These are phyloP conservation scores for Rhodophaea formosa DNA, from an alignment of 2,888 invertebrate species.

Conservation along the genomic window DNA sequence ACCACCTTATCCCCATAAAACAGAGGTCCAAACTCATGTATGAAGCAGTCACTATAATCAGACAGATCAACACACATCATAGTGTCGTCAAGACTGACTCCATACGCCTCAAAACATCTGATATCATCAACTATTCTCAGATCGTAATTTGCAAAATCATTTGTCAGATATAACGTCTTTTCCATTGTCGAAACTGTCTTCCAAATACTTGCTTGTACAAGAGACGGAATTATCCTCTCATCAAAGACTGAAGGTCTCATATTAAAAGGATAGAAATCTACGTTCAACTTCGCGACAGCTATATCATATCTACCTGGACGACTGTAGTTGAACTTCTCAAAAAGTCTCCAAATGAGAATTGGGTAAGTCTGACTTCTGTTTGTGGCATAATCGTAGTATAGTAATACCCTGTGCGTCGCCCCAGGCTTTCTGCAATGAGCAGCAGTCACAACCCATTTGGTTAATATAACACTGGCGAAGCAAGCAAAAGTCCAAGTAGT, in stretches of 20 bases:
- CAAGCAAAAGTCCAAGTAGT: conserved; percentile 57
- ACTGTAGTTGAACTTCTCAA: conserved; percentile 50
- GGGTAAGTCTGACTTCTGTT: conserved; percentile 58
- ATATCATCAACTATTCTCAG: conserved; percentile 33
- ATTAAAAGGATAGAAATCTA: conserved; percentile 38
- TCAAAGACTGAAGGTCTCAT: conserved; percentile 52
- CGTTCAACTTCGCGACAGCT: conserved; percentile 60
- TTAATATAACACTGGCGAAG: conserved; percentile 59
- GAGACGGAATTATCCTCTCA: conserved; percentile 22
- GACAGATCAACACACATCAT: conserved; percentile 60
- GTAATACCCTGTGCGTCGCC: conserved; percentile 52
- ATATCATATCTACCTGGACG: conserved; percentile 48
- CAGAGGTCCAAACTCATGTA: conserved; percentile 66
- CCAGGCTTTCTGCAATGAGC: conserved; percentile 59
- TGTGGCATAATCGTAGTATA: conserved; percentile 53
- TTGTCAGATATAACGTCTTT: conserved; percentile 56
- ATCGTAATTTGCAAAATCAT: conserved; percentile 52
- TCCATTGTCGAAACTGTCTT: conserved; percentile 67
- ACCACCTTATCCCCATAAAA: conserved; percentile 52
- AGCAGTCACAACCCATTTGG: conserved; percentile 63
- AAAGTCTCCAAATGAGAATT: conserved; percentile 59
- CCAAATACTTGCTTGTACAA: conserved; percentile 56
- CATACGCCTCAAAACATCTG: conserved; percentile 54
- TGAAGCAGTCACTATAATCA: conserved; percentile 57
- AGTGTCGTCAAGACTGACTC: conserved; percentile 48